A percentile compares a stretch with the other conserved stretches of the same genome.
These are phyloP conservation scores for Oxycera nigricornis DNA, from an alignment of 2,888 invertebrate genomes.

Conservation along the genomic window DNA sequence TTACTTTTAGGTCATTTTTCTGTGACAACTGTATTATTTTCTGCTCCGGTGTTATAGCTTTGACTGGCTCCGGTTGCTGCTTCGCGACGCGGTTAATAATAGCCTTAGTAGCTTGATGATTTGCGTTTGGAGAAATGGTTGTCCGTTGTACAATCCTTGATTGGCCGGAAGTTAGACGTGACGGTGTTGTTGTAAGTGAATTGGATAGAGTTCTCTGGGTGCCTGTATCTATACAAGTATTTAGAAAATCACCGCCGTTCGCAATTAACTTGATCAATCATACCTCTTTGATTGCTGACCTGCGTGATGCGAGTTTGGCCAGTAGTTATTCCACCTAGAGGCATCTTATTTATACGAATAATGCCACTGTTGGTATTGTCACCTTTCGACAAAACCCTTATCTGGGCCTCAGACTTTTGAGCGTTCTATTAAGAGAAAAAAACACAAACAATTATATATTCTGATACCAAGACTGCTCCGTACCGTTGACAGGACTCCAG, in stretches of 20 bases:
- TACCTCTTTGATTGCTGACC: slow-evolving; percentile 7
- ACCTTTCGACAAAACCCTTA: slow-evolving; percentile 59
- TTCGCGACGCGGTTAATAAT: slow-evolving; percentile 1
- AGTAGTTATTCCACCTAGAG: slow-evolving; percentile 45
- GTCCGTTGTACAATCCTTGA: slow-evolving; percentile 45
- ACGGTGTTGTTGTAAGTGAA: neutral
- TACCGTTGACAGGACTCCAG: slow-evolving; percentile 49
- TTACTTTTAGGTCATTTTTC: slow-evolving; percentile 63
- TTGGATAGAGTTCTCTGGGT: neutral
- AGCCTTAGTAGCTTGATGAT: slow-evolving; percentile 9
- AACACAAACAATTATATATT: neutral
- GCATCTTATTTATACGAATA: slow-evolving; percentile 52
- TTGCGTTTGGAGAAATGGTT: slow-evolving; percentile 41
- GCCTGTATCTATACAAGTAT: neutral
- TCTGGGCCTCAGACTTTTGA: slow-evolving; percentile 57
- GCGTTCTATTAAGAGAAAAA: neutral
- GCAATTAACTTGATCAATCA: neutral
- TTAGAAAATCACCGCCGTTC: too few relatives aligned
- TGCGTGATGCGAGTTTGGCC: slow-evolving; percentile 38
- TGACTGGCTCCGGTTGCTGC: slow-evolving; percentile 42
- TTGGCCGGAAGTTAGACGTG: slow-evolving; percentile 40
- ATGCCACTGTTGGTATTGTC: slow-evolving; percentile 58
- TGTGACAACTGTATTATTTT: slow-evolving; percentile 64
- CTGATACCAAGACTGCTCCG: slow-evolving; percentile 1
- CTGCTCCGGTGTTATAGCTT: slow-evolving; percentile 58